Evolutionary conservation across 1,140 invertebrate species (phyloP).

Genomic region (Drosophila auraria): DNA sequence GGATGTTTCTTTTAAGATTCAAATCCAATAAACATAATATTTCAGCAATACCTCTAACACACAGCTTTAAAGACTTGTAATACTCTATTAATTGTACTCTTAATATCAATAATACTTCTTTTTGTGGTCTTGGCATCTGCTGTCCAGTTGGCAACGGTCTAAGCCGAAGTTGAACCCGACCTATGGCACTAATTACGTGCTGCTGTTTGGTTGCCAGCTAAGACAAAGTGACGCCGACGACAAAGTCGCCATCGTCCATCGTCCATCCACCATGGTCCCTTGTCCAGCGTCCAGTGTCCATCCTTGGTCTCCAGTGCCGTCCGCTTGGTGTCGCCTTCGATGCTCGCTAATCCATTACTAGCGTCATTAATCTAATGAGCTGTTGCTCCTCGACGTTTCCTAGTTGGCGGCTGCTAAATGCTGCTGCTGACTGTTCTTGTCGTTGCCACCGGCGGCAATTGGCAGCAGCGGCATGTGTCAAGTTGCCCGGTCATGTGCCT

Average conservation of each 20-base stretch:
- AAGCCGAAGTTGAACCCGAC: constrained; percentile 35
- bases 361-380: constrained; percentile 82
- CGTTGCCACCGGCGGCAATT: constrained; percentile 32
- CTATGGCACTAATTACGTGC: constrained; percentile 76
- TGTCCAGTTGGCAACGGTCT: constrained; percentile 25
- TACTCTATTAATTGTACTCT: not conserved
- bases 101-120: constrained; percentile 19
- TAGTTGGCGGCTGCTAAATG: constrained; percentile 23
- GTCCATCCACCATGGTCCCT: constrained; percentile 3
- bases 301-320: constrained; percentile 1
- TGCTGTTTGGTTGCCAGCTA: constrained; percentile 63
- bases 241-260: constrained; percentile 50
- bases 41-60: too few species aligned
- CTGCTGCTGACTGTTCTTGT: constrained; percentile 23
- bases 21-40: not conserved
- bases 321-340: constrained; percentile 54
- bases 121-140: constrained; percentile 30
- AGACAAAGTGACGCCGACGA: constrained; percentile 64
- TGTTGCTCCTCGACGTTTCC: constrained; percentile 40
- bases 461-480: constrained; percentile 42
- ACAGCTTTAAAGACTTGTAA: not conserved
- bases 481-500: constrained; percentile 30
- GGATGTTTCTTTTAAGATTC: too few species aligned
- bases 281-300: not conserved
- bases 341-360: constrained; percentile 80